Base-by-base conservation (phyloP, 2,888 invertebrate species). In the Embidobia sp. region DNA sequence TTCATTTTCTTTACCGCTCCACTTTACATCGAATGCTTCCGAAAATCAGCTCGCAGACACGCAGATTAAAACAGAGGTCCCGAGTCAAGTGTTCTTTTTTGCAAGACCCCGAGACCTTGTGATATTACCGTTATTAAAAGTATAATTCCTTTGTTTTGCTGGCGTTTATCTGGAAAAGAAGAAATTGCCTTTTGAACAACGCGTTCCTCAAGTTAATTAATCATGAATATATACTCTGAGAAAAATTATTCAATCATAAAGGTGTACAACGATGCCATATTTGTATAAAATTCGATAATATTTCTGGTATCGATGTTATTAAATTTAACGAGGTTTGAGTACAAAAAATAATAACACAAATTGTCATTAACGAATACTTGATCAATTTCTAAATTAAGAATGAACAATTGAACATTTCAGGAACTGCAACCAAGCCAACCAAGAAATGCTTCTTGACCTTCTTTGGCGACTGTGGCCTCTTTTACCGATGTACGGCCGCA, bases 401-500 rank as follows among this genome's bases (percentile, higher is more conserved):
- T n/a, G n/a, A n/a, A n/a, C n/a, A n/a, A n/a, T 22, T 22, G 3
- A 22, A 22, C 3, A 22, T 22, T 29, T 3, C 77, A 94, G 94
- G 88, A 96, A 97, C 86, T 96, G 96, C 0, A 92, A 93, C 8
- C 91, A 93, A 55, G 86, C 92, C 0, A 95, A 97, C 81, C 96
- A 97, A 85, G 95, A 96, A 81, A 91, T 92, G 1, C 88, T 98
- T 22, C 91, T 98, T 6, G 95, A 95, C 49, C 91, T 97, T 22
- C 90, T 98, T 85, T 98, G 98, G 98, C 93, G 94, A 42, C 91
- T 98, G 79, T 98, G 98, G 98, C 96, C 97, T 0, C 91, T 95
- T 46, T 91, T 98, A 61, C 96, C 97, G 0, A 93, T 94, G 63
- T 97, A 97, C 87, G 99, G 99, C 0, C 93, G 96, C 1, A 96